Evolutionary conservation across 2,113 vertebrate genomes (phyloP), one percentile per base, ranked within the genome.

Genomic region (Platycercus adscitus): DNA sequence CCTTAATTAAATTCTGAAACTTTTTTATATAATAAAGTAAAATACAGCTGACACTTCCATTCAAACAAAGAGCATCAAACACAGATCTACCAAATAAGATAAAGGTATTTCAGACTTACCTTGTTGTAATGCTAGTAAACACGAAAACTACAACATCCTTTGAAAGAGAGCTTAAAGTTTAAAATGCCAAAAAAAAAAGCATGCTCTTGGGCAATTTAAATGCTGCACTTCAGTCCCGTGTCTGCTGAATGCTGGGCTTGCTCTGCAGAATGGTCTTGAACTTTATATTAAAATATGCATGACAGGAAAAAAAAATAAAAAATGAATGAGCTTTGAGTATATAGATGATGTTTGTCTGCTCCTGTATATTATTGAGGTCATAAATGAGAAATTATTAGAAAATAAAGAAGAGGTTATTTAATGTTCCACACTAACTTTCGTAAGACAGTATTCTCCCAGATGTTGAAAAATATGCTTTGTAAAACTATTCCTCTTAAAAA

Each of bases 1-100:
- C 98, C 98, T 98, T 98, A 98, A 98, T 98, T 98, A 98, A 98
- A 98, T 98, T 98, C 98, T 96, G 98, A 98, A 98, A 98, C 98
- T 98, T 98, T 98, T 98, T 98, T 98, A 98, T 98, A 97, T 96
- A 98, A 98, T 98, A 98, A 98, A 98, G 98, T 98, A 98, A 98
- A 98, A 98, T 98, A 98, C 97, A 98, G 98, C 98, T 98, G 98
- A 98, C 98, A 98, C 97, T 96, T 98, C 97, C 97, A 96, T 97
- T 98, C 97, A 98, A 98, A 98, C 96, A 98, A 98, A 97, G 94
- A 98, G 84, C 91, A 96, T 93, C 86, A 96, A 97, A 97, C 96
- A 98, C 70, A 96, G 97, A 98, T 97, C 95, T 94, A 94, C 91
- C 94, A 97, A 98, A 98, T 97, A 97, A 97, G 96, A 97, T 97